phyloP scores from a whole-genome alignment of 2,888 invertebrate species.

The Drosophila crucigera region DNA sequence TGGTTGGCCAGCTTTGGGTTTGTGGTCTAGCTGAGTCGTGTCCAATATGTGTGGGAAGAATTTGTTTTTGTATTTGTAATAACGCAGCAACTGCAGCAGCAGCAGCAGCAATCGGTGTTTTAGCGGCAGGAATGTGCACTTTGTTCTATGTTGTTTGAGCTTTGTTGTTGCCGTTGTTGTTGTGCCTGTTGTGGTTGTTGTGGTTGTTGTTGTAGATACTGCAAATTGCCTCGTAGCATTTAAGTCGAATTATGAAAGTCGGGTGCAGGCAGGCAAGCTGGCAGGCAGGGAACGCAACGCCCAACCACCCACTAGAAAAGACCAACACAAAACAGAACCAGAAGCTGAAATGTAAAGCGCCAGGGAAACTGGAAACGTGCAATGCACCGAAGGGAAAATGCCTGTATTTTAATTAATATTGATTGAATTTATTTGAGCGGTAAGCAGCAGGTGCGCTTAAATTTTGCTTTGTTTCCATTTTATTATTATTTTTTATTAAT shows the following conservation, averaged over 20 bases:
- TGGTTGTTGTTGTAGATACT: slow-evolving; percentile 53
- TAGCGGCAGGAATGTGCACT: slow-evolving; percentile 72
- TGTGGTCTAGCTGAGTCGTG: slow-evolving; percentile 31
- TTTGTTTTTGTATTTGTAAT: slow-evolving; percentile 53
- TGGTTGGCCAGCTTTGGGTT: slow-evolving; percentile 41
- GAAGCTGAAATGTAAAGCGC: slow-evolving; percentile 33
- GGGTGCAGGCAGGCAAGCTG: slow-evolving; percentile 26
- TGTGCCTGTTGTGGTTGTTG: slow-evolving; percentile 28
- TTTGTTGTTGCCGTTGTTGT: slow-evolving; percentile 32
- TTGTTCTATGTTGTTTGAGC: slow-evolving; percentile 65
- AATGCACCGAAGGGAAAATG: slow-evolving; percentile 56
- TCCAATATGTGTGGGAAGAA: slow-evolving; percentile 30
- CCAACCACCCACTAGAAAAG: background rate
- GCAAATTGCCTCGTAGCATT: slow-evolving; percentile 80
- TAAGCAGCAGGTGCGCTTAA: slow-evolving; percentile 55
- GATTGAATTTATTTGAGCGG: slow-evolving; percentile 68
- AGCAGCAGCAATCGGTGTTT: slow-evolving; percentile 51
- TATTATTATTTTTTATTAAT: slow-evolving; percentile 13
- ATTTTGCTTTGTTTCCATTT: slow-evolving; percentile 22
- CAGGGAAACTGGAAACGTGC: slow-evolving; percentile 6
- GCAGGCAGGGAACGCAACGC: slow-evolving; percentile 17
- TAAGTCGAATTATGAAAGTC: slow-evolving; percentile 78
- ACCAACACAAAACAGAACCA: slow-evolving; percentile 35
- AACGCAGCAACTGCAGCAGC: slow-evolving; percentile 58
- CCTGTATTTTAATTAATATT: slow-evolving; percentile 81